Percentiles rank a stretch among this genome's conserved stretches.
These are phyloP conservation scores for Acipenser oxyrinchus DNA, from an alignment of 2,797 vertebrate genomes.

Conservation along the genomic window DNA sequence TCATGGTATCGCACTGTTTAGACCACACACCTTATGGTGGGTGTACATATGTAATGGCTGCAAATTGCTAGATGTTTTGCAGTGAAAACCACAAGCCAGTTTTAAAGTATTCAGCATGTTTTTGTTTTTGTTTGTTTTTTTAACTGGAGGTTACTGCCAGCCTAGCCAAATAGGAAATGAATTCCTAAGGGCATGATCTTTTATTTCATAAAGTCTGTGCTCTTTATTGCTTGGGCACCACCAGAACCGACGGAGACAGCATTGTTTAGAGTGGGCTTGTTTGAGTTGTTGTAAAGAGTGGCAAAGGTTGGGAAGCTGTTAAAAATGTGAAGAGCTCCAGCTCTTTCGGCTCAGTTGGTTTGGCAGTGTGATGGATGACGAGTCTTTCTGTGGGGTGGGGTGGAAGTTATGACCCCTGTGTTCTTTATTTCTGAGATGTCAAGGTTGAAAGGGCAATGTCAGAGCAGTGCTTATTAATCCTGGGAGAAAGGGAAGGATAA, in stretches of 20 bases:
- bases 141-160: not conserved
- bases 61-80: not conserved
- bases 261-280: not conserved
- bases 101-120: too few species aligned
- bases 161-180: constrained; percentile 1
- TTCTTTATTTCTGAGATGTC: not conserved
- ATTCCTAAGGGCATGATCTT: not conserved
- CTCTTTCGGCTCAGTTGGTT: not conserved
- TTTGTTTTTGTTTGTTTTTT: not conserved
- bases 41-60: not conserved
- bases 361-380: not conserved
- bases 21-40: not conserved
- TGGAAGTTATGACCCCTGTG: not conserved
- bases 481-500: too few species aligned
- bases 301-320: not conserved
- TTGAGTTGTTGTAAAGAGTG: not conserved
- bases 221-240: not conserved
- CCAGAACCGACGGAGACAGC: not conserved
- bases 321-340: not conserved
- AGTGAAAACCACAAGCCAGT: not conserved
- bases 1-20: not conserved
- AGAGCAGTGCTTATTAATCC: too few species aligned
- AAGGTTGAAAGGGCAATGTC: not conserved
- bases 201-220: not conserved
- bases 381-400: not conserved